A percentile compares a stretch with the other conserved stretches of the same genome.
Evolutionary conservation across 2,797 vertebrate genomes (phyloP).

Genomic region (Taeniopygia guttata): DNA sequence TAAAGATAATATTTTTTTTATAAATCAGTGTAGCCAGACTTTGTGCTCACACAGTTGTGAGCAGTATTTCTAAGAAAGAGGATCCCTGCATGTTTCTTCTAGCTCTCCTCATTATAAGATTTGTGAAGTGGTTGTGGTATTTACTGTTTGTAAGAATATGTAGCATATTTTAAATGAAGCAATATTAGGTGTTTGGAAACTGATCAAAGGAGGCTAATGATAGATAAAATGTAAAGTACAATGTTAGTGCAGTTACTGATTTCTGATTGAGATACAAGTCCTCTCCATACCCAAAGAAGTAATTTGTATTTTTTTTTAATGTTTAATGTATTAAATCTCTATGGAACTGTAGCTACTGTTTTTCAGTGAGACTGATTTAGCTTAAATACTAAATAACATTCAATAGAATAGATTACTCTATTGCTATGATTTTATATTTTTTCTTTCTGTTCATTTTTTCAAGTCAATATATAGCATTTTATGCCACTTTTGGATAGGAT

Average conservation of each 20-base stretch:
- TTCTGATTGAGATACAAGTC: neutral
- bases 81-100: neutral
- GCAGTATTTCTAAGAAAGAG: neutral
- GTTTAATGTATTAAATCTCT: neutral
- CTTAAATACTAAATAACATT: neutral
- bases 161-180: neutral
- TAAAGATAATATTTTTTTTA: neutral
- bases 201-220: neutral
- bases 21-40: neutral
- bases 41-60: neutral
- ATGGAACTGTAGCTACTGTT: neutral
- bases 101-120: neutral
- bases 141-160: neutral
- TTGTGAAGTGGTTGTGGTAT: neutral
- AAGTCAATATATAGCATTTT: neutral
- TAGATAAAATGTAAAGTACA: neutral
- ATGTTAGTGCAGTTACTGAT: neutral
- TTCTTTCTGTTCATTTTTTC: neutral
- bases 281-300: neutral
- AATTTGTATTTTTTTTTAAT: neutral
- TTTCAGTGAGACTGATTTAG: neutral
- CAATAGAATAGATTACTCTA: neutral
- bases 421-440: neutral
- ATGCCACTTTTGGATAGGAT: neutral
- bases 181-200: neutral